phyloP scores from a whole-genome alignment of 2,113 vertebrate species.

The Calidris pugnax region DNA sequence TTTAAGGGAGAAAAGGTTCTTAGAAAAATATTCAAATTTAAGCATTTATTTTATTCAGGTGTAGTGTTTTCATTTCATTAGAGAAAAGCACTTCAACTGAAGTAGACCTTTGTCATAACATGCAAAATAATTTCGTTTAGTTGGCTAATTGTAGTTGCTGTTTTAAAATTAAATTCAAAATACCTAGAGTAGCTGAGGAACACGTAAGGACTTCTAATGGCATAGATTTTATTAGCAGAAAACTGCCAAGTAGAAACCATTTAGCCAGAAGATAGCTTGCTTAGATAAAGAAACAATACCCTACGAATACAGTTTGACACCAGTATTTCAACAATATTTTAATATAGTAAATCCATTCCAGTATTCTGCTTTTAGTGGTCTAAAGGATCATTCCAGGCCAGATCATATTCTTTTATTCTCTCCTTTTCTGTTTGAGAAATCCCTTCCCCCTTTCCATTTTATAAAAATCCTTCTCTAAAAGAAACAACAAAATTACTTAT shows the following conservation, averaged over 20 bases:
- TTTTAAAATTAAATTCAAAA: not conserved
- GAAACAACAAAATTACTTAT: constrained; percentile 55
- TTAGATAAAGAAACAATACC: not conserved
- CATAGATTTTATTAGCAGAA: not conserved
- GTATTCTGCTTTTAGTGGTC: not conserved
- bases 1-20: not conserved
- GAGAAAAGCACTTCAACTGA: not conserved
- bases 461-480: constrained; percentile 22
- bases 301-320: not conserved
- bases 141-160: not conserved
- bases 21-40: not conserved
- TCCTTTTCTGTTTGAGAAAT: constrained; percentile 22
- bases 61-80: not conserved
- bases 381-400: not conserved
- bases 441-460: constrained; percentile 43
- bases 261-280: not conserved
- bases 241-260: not conserved
- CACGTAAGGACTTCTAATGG: not conserved
- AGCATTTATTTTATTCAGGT: not conserved
- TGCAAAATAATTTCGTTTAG: not conserved
- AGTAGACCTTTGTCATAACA: not conserved
- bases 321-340: not conserved
- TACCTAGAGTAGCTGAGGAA: not conserved
- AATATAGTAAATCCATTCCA: not conserved
- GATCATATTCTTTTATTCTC: not conserved